These are phyloP conservation scores for Latrodectus geometricus DNA, from an alignment of 1,140 invertebrate species.

Conservation along the genomic window DNA sequence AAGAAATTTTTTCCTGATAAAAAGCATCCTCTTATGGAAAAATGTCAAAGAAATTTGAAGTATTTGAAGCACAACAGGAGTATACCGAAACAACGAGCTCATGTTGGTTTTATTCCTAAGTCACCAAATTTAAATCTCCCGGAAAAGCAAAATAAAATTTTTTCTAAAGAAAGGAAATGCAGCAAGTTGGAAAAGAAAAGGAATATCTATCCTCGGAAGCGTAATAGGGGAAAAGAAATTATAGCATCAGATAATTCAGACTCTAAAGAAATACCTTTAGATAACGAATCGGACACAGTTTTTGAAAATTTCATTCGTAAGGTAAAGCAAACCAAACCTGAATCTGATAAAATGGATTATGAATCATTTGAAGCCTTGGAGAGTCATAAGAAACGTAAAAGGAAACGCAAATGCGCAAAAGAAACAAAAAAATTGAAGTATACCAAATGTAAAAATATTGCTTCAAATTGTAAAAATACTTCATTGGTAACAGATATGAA, in stretches of 20 bases:
- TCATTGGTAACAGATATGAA: no score
- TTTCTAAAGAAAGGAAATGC: not conserved
- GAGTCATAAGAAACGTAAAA: no score
- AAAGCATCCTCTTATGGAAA: not conserved
- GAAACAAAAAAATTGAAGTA: no score
- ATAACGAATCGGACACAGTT: not conserved
- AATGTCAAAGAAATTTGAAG: slow-evolving; percentile 18
- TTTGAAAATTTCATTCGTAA: not conserved
- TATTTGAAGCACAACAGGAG: not conserved
- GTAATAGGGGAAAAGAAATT: not conserved
- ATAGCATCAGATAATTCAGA: not conserved
- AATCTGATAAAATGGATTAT: no score
- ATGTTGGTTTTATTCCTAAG: not conserved
- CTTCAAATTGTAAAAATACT: no score
- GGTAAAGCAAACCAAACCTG: no score
- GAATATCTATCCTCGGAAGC: no score
- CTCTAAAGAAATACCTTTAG: not conserved
- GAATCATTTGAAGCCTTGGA: no score
- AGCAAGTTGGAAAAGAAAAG: no score
- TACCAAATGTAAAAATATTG: no score
- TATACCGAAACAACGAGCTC: slow-evolving; percentile 16
- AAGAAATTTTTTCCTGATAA: not conserved
- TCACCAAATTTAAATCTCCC: not conserved
- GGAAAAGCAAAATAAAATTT: not conserved
- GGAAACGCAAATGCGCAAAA: no score